phyloP scores from a whole-genome alignment of 2,888 invertebrate genomes.

The Exephanes ischioxanthus region DNA sequence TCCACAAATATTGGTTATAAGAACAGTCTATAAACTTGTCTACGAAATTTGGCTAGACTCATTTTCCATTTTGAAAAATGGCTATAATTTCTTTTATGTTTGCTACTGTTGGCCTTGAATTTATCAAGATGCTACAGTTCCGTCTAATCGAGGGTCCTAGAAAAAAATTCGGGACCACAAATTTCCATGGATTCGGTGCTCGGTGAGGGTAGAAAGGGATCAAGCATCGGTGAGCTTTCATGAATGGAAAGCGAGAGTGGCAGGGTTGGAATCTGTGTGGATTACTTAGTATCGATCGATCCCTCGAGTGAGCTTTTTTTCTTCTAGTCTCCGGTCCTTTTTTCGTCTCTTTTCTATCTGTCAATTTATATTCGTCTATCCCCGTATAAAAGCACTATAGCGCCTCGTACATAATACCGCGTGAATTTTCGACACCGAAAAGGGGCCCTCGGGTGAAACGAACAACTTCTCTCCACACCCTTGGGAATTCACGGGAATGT shows the following conservation, averaged over 20 bases:
- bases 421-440: constrained; percentile 1
- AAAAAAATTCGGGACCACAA: too few species aligned
- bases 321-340: neutral
- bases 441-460: neutral
- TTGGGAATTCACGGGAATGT: constrained; percentile 42
- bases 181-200: too few species aligned
- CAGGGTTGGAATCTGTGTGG: neutral
- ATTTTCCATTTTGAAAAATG: too few species aligned
- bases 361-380: constrained; percentile 2
- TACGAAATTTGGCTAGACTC: too few species aligned
- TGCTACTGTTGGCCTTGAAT: too few species aligned
- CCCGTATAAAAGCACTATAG: neutral
- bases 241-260: constrained; percentile 26
- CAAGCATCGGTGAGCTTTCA: neutral
- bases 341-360: neutral
- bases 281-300: constrained; percentile 19
- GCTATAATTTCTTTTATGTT: too few species aligned
- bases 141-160: too few species aligned
- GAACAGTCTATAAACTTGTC: too few species aligned
- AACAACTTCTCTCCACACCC: neutral
- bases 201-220: neutral
- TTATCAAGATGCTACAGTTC: too few species aligned
- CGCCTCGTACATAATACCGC: neutral
- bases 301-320: neutral
- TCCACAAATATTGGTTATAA: too few species aligned